Evolutionary conservation across 30 jellyfish, hydroid and myxozoan species (phyloP), one percentile per base, ranked within the genome.

Genomic region (Cassiopea xamachana): DNA sequence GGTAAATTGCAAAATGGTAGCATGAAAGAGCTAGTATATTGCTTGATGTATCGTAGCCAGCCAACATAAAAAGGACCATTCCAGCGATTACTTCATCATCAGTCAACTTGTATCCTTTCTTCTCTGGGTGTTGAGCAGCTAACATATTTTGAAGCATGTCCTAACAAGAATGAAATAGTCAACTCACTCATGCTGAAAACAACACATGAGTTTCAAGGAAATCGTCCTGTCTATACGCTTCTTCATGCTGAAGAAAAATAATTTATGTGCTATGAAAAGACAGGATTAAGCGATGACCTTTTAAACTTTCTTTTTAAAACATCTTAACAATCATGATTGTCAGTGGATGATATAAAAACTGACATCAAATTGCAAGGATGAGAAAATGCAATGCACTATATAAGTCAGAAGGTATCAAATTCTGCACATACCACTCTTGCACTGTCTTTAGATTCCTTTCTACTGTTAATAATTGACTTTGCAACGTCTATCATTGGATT

Each of bases 31-130:
- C 85, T 14, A 92, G 91, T 16, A 64, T 74, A 51, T 71, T 86
- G 72, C 95, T 86, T 1, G 95, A 82, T 43, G 98, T 92, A 79
- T 92, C 98, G 48, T 72, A 92, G 14, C 98, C 98, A 81, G 98
- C 98, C 18, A 86, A 27, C 16, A 91, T 19, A 69, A 91, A 84
- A 13, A 91, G 69, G 2, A 91, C 62, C 92, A 81, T 70, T 64
- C 80, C 91, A 18, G 94, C 97, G 67, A 79, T 60, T 2, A 91
- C 59, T 46, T 91, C 97, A 46, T 90, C 46, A 71, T 90, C 97
- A 19, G 97, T 70, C 71, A 82, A 86, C 39, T 67, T 48, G 59
- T 71, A n/a, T 17, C 91, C 93, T 62, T 83, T 83, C 15, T 50
- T 58, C 13, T 83, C 93, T 1, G 93, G 91, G 47, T 74, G 48